Base-by-base conservation (phyloP, 2,113 vertebrate genomes). In the Perognathus longimembris region DNA sequence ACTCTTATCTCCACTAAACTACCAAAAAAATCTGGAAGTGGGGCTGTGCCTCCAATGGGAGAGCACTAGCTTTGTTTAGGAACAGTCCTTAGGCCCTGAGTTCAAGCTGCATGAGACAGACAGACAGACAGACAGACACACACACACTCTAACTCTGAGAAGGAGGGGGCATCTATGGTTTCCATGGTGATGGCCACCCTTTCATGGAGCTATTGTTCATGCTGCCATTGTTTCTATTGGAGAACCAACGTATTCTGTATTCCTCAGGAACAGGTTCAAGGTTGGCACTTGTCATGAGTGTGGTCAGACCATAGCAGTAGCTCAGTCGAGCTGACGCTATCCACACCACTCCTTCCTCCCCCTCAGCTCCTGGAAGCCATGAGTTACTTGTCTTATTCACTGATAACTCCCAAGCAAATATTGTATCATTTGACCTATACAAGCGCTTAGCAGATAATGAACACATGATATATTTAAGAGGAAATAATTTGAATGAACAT, bases 261-360 rank as follows among this genome's bases (percentile, higher is more conserved):
- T 69, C 88, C 88, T 95, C 77, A 73, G 82, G 36, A 66, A 96
- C n/a, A 88, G 38, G 79, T 95, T 95, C 94, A 63, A 20, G 42
- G 38, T 75, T 94, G 95, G 79, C 42, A 84, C 70, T 59, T 76
- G 38, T 64, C 95, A 84, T 82, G 92, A 77, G 36, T 71, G n/a
- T 34, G 70, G 30, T 74, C 75, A 73, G 67, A 24, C 85, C 79
- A 61, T 3, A 84, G 20, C 69, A 54, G 21, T 40, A 45, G 76
- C 63, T 30, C 3, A 70, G 18, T n/a, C 34, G 45, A n/a, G 73
- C 40, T 26, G 7, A 81, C 11, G 12, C 38, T 42, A 67, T 11
- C 45, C 63, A 21, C 7, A 87, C 10, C 64, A 34, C 7, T 17
- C 0, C 14, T 32, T 42, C 15, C 17, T 70, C 14, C 32, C 59